Evolutionary conservation across 2,797 vertebrate species (phyloP).

Genomic region (Catharus ustulatus): DNA sequence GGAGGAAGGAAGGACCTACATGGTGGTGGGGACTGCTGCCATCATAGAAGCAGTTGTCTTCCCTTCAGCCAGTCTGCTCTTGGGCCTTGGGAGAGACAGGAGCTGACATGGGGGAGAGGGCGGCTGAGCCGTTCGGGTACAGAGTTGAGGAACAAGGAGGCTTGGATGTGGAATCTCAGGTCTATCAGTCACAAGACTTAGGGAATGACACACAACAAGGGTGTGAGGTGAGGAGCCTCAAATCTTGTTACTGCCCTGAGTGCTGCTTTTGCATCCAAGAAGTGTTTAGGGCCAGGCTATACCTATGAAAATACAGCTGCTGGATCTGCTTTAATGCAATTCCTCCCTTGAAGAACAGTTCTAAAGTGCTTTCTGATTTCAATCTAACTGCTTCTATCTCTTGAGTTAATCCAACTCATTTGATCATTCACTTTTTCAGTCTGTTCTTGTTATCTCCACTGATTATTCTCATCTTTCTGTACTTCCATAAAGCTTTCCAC

Average conservation of each 20-base stretch:
- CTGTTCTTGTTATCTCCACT: not conserved
- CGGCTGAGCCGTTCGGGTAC: not conserved
- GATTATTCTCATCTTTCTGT: not conserved
- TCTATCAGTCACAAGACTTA: not conserved
- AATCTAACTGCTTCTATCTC: not conserved
- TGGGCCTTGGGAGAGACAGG: not conserved
- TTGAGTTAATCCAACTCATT: not conserved
- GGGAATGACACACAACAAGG: rapidly evolving
- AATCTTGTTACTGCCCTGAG: not conserved
- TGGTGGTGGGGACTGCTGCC: not conserved
- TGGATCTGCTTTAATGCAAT: not conserved
- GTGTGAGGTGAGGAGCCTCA: not conserved
- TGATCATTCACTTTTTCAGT: not conserved
- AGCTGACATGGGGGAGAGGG: too few species aligned
- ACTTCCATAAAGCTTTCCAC: not conserved
- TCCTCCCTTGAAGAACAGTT: not conserved
- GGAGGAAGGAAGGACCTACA: rapidly evolving
- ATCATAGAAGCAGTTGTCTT: not conserved
- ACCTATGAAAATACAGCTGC: not conserved
- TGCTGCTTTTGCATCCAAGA: not conserved
- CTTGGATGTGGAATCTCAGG: not conserved
- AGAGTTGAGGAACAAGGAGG: rapidly evolving
- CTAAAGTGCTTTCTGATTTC: not conserved
- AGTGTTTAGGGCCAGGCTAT: not conserved
- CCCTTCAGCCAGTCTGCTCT: not conserved